phyloP scores from a whole-genome alignment of 2,888 invertebrate genomes.

The Shargacucullia verbasci region DNA sequence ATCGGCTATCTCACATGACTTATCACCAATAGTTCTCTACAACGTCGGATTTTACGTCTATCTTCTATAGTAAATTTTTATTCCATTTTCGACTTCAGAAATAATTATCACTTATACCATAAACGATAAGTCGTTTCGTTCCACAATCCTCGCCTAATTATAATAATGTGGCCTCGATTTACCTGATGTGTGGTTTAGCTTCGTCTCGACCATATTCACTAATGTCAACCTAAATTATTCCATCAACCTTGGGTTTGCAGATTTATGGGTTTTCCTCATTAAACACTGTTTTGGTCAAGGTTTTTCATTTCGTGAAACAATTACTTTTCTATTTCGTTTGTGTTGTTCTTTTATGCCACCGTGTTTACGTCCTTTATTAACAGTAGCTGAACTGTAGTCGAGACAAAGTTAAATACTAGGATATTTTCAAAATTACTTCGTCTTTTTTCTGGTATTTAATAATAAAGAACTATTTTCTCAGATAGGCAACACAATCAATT shows the following conservation, averaged over 20 bases:
- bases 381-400: neutral
- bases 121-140: slow-evolving; percentile 30
- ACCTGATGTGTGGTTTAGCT: slow-evolving; percentile 44
- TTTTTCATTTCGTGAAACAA: slow-evolving; percentile 15
- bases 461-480: no score
- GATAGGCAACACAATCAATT: neutral
- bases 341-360: neutral
- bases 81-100: slow-evolving; percentile 1
- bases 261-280: slow-evolving; percentile 49
- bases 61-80: neutral
- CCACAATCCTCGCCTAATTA: slow-evolving; percentile 23
- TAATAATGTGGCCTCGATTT: slow-evolving; percentile 53
- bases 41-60: neutral
- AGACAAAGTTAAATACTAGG: no score
- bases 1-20: no score
- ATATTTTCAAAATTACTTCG: no score
- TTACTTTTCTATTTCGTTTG: slow-evolving; percentile 1
- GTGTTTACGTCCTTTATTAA: no score
- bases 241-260: slow-evolving; percentile 45
- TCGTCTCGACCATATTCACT: slow-evolving; percentile 45
- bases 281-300: slow-evolving; percentile 34
- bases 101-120: slow-evolving; percentile 24
- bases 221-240: slow-evolving; percentile 49
- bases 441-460: no score
- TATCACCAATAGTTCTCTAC: neutral